A percentile compares a stretch with the other conserved stretches of the same genome.
These are phyloP conservation scores for Lasioglossum leucozonium DNA, from an alignment of 2,888 invertebrate species.

Conservation along the genomic window DNA sequence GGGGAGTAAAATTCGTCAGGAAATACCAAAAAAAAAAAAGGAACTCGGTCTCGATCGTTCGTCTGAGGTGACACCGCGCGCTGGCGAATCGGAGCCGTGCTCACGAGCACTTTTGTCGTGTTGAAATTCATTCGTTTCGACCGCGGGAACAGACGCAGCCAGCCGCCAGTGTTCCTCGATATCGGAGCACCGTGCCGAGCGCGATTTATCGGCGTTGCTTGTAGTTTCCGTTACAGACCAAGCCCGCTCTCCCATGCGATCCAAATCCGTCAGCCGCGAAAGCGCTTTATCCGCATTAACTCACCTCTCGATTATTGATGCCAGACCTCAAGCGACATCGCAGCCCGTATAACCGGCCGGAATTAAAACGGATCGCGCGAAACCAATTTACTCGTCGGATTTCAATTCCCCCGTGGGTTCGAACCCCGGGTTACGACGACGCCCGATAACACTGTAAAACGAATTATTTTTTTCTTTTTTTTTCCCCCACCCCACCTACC, in stretches of 20 bases:
- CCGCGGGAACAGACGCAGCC: not conserved
- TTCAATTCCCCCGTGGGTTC: constrained; percentile 46
- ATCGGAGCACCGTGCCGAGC: not conserved
- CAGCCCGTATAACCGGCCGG: constrained; percentile 50
- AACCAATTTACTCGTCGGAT: constrained; percentile 64
- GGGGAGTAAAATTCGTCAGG: not conserved
- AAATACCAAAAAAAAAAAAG: not conserved
- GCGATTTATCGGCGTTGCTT: constrained; percentile 54
- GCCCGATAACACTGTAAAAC: constrained; percentile 48
- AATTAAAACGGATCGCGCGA: constrained; percentile 65
- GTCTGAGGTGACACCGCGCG: not conserved
- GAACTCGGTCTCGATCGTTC: not conserved
- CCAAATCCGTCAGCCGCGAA: constrained; percentile 52
- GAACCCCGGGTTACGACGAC: not conserved
- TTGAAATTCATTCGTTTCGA: constrained; percentile 32
- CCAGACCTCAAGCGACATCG: constrained; percentile 54
- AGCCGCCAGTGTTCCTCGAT: not conserved
- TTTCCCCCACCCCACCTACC: too few species aligned
- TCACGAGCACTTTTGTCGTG: constrained; percentile 25
- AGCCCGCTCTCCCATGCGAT: constrained; percentile 33
- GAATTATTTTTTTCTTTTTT: constrained; percentile 35
- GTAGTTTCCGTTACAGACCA: constrained; percentile 45
- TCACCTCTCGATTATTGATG: constrained; percentile 66
- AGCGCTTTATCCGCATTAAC: constrained; percentile 64
- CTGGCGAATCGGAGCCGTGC: not conserved